Evolutionary conservation across 2,113 vertebrate genomes (phyloP), one percentile per base, ranked within the genome.

Genomic region (Otocyon megalotis): DNA sequence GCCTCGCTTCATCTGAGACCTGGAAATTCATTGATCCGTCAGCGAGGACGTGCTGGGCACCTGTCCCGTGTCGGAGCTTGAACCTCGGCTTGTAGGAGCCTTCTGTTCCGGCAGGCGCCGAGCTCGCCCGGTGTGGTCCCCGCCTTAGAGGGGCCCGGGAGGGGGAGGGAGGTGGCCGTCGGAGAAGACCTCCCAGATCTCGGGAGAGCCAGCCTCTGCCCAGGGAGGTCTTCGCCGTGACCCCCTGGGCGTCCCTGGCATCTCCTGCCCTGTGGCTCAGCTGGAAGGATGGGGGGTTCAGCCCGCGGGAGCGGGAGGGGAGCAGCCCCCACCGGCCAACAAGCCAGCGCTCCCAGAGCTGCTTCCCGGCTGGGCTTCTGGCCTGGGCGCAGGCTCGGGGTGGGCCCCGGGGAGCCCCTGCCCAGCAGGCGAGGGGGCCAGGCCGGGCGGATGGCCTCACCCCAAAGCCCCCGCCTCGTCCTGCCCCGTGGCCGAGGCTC

Each of bases 81-180:
- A 16, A 26, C 9, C 53, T 35, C 0, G 1, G 63, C 8, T 67
- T 58, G 37, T 1, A 4, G 13, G 77, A 12, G 13, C 9, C 28
- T 65, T 37, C n/a, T n/a, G 35, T 12, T 16, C n/a, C 26, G 26
- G 13, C 2, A 17, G n/a, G n/a, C 48, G 54, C 71, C 4, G 48
- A 35, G 48, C 4, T 0, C 48, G 20, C 9, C 30, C 4, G 48
- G 43, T 0, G 22, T 15, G 0, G 14, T 17, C 0, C 0, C 19
- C 3, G 0, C 35, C 14, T 1, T 8, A 2, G 35, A 58, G 54
- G 43, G 17, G 2, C 14, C 48, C 4, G 17, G 69, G 14, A 35
- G 28, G 2, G 7, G 13, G 4, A 16, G 2, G 2, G 32, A 12
- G 20, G 20, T 0, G 2, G 11, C 28, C 35, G 3, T 11, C 3